A percentile compares a stretch with the other conserved stretches of the same genome.
phyloP scores from a whole-genome alignment of 2,888 invertebrate genomes.

The Allygus modestus region DNA sequence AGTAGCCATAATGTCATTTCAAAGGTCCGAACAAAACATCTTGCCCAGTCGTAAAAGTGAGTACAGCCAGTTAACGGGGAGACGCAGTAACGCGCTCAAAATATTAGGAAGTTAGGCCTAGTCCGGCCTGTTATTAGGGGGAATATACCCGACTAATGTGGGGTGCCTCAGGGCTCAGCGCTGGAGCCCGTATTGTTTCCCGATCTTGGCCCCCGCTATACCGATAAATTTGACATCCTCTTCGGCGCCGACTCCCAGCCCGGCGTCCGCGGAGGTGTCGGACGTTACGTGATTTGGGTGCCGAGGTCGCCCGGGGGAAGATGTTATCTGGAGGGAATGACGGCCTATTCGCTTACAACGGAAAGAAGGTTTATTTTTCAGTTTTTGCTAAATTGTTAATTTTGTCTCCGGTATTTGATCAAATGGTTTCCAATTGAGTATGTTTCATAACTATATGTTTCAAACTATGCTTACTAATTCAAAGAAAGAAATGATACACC shows the following conservation, averaged over 20 bases:
- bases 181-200: conserved; percentile 27
- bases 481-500: too few relatives aligned
- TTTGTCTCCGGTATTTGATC: too few relatives aligned
- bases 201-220: neutral
- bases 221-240: neutral
- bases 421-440: too few relatives aligned
- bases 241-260: neutral
- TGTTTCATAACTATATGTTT: too few relatives aligned
- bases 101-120: conserved; percentile 37
- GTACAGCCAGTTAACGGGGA: conserved; percentile 6
- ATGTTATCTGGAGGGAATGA: neutral
- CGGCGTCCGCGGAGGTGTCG: neutral
- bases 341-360: neutral
- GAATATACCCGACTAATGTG: conserved; percentile 27
- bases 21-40: conserved; percentile 11
- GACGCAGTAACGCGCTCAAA: neutral
- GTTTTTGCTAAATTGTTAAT: too few relatives aligned
- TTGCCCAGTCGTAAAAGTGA: neutral
- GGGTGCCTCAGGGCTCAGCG: conserved; percentile 1
- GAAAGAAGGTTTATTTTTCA: too few relatives aligned
- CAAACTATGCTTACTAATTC: too few relatives aligned
- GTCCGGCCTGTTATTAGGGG: conserved; percentile 14
- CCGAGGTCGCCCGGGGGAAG: neutral
- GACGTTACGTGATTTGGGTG: too few relatives aligned
- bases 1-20: conserved; percentile 4